Conservation (phyloP, 2,113 vertebrate genomes). For the Anseranas semipalmata region DNA sequence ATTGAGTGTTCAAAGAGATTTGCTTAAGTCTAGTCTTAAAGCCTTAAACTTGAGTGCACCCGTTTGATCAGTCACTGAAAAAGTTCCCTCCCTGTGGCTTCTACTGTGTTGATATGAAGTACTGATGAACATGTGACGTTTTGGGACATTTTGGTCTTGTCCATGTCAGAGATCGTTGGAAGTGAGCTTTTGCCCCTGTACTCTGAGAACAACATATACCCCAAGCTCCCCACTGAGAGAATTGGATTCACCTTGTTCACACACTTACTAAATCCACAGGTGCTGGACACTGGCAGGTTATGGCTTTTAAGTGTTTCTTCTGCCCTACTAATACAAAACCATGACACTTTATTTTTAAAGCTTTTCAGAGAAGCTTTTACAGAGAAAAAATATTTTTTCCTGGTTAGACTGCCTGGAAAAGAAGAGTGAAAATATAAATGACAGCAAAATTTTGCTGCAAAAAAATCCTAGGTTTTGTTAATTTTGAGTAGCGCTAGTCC, state of each 20-base stretch:
- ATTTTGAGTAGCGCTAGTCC: conserved; percentile 29
- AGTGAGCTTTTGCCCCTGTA: background rate
- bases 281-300: background rate
- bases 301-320: background rate
- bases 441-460: conserved; percentile 21
- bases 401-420: conserved; percentile 23
- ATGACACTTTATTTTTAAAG: background rate
- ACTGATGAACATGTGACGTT: background rate
- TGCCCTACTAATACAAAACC: background rate
- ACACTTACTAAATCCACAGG: background rate
- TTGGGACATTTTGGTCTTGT: background rate
- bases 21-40: background rate
- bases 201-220: background rate
- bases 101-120: background rate
- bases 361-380: background rate
- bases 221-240: background rate
- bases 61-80: background rate
- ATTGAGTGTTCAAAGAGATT: background rate
- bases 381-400: background rate
- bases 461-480: conserved; percentile 17
- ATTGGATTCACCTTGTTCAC: conserved; percentile 8
- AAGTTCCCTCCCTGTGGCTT: background rate
- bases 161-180: background rate
- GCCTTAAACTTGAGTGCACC: background rate
- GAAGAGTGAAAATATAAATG: conserved; percentile 4